Evolutionary conservation across 2,888 invertebrate species (phyloP), one percentile per base, ranked within the genome.

Genomic region (Anarsia innoxiella): DNA sequence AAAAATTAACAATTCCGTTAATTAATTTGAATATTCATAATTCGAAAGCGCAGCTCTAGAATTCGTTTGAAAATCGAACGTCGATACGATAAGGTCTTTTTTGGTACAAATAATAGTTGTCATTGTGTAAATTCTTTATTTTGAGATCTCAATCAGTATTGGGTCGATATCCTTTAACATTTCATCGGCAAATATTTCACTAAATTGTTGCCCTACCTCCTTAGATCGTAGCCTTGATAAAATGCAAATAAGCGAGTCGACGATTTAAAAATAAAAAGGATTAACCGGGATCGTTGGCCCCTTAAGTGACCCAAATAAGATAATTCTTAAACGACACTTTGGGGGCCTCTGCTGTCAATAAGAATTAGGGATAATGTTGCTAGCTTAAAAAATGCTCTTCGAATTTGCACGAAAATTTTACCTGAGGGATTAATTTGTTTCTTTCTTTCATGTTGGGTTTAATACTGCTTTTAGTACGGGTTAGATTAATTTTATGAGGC

Each of bases 221-320:
- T 70, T 58, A 71, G 79, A 80, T 82, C 69, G 66, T 65, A 57
- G 61, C 51, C 56, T 65, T 69, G 80, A 80, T 80, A 79, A 80
- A 68, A 82, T 80, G 78, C 70, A 78, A 79, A 82, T 77, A 66
- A 70, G 67, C 48, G 51, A 65, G 50, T 56, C 70, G 67, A 66
- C 68, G 72, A 74, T 70, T 66, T 67, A 57, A 69, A 73, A 78
- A 76, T 68, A 77, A 76, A 55, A 79, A 73, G 71, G 62, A 69
- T 72, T 68, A 69, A 58, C 51, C 46, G 62, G 58, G 80, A 73
- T 74, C 79, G 57, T 64, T 74, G 77, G 55, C 72, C 79, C 67
- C 56, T 53, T 62, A 70, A 72, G 64, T 82, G 79, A 80, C 80
- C 80, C 72, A 80, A 78, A 79, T 80, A 82, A 78, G 69, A 76